Evolutionary conservation across 2,113 vertebrate genomes (phyloP).

Genomic region (Paramormyrops kingsleyae): DNA sequence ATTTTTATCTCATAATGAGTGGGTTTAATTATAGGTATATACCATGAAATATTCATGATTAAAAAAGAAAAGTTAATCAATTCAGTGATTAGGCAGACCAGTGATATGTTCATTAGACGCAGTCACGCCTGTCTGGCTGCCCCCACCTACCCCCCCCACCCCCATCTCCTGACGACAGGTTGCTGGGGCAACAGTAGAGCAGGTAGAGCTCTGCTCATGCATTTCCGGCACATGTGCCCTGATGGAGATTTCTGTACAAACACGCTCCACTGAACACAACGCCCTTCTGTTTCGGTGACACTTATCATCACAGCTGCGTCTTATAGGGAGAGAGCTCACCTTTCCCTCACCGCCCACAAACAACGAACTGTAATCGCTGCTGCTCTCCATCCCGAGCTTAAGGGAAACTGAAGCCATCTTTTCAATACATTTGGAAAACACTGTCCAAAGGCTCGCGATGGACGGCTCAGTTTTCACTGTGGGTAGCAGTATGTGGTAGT

Average conservation of each 20-base stretch:
- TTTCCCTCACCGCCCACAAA: neutral
- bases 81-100: slow-evolving; percentile 23
- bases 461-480: neutral
- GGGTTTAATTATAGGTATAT: slow-evolving; percentile 27
- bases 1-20: slow-evolving; percentile 27
- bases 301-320: neutral
- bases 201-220: slow-evolving; percentile 1
- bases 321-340: neutral
- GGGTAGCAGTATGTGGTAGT: neutral
- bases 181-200: slow-evolving; percentile 21
- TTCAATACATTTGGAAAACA: neutral
- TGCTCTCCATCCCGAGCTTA: neutral
- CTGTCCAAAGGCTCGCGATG: neutral
- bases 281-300: neutral
- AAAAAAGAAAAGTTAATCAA: slow-evolving; percentile 28
- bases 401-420: neutral
- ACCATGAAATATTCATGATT: slow-evolving; percentile 28
- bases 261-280: neutral
- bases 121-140: slow-evolving; percentile 20
- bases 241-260: neutral
- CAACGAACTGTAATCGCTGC: neutral
- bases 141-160: neutral
- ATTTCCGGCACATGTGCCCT: slow-evolving; percentile 4
- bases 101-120: slow-evolving; percentile 23
- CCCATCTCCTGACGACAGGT: slow-evolving; percentile 15